phyloP scores from a whole-genome alignment of 2,113 vertebrate genomes.

The Paramormyrops kingsleyae region DNA sequence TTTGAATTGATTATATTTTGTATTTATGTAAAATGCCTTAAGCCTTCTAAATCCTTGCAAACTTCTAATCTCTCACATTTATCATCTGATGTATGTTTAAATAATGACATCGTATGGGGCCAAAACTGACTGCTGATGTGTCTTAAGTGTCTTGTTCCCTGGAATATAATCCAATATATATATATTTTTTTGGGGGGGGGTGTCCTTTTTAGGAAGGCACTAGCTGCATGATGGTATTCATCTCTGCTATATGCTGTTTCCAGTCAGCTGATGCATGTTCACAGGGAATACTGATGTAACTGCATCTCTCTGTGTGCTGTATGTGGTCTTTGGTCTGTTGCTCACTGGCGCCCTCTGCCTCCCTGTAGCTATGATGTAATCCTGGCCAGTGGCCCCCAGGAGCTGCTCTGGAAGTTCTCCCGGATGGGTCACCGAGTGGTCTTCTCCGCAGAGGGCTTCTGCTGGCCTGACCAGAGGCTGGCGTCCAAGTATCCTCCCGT shows the following conservation, averaged over 20 bases:
- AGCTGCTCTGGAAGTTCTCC: slow-evolving; percentile 62
- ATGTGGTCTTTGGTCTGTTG: background rate
- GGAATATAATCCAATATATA: background rate
- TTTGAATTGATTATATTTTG: background rate
- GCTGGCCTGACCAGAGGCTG: slow-evolving; percentile 68
- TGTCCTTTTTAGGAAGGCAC: background rate
- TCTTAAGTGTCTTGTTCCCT: background rate
- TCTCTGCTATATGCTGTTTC: background rate
- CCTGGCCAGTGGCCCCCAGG: slow-evolving; percentile 57
- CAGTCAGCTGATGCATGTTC: background rate
- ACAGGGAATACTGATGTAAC: background rate
- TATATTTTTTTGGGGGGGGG: too few species aligned
- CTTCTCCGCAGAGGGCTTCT: slow-evolving; percentile 68
- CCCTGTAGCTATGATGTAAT: slow-evolving; percentile 63
- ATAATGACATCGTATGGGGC: background rate
- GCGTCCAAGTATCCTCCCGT: slow-evolving; percentile 63
- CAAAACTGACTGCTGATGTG: background rate
- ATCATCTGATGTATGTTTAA: background rate
- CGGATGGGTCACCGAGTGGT: slow-evolving; percentile 57
- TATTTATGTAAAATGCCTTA: background rate
- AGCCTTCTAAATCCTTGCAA: background rate
- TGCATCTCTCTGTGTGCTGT: background rate
- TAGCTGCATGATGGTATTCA: background rate
- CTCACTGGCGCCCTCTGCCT: background rate
- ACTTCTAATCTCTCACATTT: background rate